Base-by-base conservation (phyloP, 2,888 invertebrate species). In the Eupithecia pulchellata region DNA sequence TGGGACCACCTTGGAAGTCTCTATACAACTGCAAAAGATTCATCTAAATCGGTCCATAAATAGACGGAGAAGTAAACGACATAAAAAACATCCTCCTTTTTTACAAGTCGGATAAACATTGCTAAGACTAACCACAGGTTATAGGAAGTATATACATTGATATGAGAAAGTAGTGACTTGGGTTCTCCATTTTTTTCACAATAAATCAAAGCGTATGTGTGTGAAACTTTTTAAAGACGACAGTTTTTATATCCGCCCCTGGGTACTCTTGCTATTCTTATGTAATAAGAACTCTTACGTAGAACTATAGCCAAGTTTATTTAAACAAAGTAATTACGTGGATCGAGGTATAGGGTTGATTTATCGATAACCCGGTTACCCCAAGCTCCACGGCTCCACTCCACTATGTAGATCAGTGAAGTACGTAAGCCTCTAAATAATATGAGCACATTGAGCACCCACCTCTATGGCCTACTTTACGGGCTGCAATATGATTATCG, bases 401-500 rank as follows among this genome's bases (percentile, higher is more conserved):
- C 20, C 61, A 20, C 61, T 61, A 61, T 34, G 61, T 34, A 61
- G 13, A 61, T 34, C 61, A 61, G 20, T 34, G 32, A 60, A 60
- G 60, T 30, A 30, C 30, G 32, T 60, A 60, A 60, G 32, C 60
- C 30, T 32, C 32, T 30, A 32, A 61, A 47, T 32, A 29, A 55
- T 29, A 29, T 8, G 57, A 57, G 57, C 14, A 57, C 29, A 29
- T 14, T n/a, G 30, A 60, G 32, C 9, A 58, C 58, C 29, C 30
- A 34, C 60, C 20, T 32, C 60, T 61, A 61, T 61, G 61, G 61
- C 61, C 61, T 36, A 61, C 34, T 34, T 61, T 61, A 36, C 32
- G 34, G 25, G 61, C 34, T 61, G 61, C 34, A 61, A 61, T 61
- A 61, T 61, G 34, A 61, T 61, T 61, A 61, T 61, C 32, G 32